These are phyloP conservation scores for Papilio gigon DNA, from an alignment of 2,888 invertebrate genomes.

Conservation along the genomic window DNA sequence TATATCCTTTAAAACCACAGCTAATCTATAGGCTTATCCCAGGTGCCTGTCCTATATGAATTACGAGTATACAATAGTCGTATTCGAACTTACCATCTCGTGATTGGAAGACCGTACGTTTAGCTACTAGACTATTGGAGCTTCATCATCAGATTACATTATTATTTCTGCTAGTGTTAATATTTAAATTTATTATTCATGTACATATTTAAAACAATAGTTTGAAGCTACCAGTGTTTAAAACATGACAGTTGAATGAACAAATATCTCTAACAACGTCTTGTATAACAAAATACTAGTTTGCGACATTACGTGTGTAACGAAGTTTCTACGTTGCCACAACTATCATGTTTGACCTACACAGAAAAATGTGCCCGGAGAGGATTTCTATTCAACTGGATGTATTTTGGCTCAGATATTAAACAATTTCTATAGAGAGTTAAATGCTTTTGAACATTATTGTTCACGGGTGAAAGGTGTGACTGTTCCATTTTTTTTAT, in stretches of 20 bases:
- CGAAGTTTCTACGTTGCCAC: slow-evolving; percentile 35
- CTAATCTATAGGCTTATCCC: no score
- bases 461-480: background rate
- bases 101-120: no score
- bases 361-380: slow-evolving; percentile 36
- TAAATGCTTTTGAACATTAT: slow-evolving; percentile 10
- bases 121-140: no score
- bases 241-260: slow-evolving; percentile 7
- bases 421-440: slow-evolving; percentile 20
- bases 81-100: no score
- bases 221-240: slow-evolving; percentile 8
- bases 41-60: no score
- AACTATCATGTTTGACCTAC: slow-evolving; percentile 36
- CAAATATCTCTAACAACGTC: slow-evolving; percentile 17
- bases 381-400: slow-evolving; percentile 38
- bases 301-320: slow-evolving; percentile 37
- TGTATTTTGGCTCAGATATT: slow-evolving; percentile 26
- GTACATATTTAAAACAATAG: background rate
- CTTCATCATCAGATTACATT: no score
- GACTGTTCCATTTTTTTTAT: background rate
- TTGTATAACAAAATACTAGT: slow-evolving; percentile 40
- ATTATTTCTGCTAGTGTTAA: background rate
- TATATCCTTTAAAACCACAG: no score
- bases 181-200: background rate
- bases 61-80: no score